Percentiles rank a stretch among this genome's conserved stretches.
These are phyloP conservation scores for Eira barbara DNA, from an alignment of 2,113 vertebrate species.

Conservation along the genomic window DNA sequence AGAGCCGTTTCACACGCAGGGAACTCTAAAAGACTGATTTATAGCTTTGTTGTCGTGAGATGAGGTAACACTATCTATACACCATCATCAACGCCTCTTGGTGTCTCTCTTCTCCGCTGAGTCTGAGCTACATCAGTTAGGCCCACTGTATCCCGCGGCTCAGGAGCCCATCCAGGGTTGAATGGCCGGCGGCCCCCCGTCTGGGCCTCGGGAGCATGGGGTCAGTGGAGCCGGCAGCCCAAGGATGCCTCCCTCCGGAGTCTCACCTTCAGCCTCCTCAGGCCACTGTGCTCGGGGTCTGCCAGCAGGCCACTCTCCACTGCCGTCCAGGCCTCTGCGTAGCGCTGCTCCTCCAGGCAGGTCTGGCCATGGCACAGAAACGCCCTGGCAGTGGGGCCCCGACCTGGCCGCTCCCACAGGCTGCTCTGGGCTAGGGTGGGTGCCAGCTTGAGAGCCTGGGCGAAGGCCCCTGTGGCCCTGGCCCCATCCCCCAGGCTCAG, in stretches of 20 bases:
- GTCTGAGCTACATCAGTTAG: not conserved
- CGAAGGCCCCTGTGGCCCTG: conserved; percentile 85
- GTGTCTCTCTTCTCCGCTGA: not conserved
- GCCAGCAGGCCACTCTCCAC: conserved; percentile 87
- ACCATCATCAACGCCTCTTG: not conserved
- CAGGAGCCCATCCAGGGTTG: fast-evolving
- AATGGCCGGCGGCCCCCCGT: not conserved
- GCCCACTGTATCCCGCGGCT: not conserved
- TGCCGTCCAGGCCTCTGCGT: conserved; percentile 86
- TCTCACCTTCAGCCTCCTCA: conserved; percentile 87
- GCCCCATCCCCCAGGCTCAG: conserved; percentile 82
- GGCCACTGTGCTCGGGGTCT: conserved; percentile 82
- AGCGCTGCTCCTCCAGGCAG: conserved; percentile 81
- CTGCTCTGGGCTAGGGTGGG: conserved; percentile 79
- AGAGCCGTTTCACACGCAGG: not conserved
- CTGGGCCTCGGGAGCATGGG: fast-evolving
- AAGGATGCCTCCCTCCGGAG: conserved; percentile 85
- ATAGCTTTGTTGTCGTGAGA: no score
- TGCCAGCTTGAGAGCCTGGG: conserved; percentile 86
- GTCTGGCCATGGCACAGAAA: conserved; percentile 83
- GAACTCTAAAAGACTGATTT: not conserved
- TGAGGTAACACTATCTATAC: fast-evolving
- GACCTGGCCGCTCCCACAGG: conserved; percentile 81
- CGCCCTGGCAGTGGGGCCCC: conserved; percentile 69
- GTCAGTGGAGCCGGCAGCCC: conserved; percentile 89